These are phyloP conservation scores for Himantopus leucocephalus DNA, from an alignment of 2,113 vertebrate genomes.

Conservation along the genomic window DNA sequence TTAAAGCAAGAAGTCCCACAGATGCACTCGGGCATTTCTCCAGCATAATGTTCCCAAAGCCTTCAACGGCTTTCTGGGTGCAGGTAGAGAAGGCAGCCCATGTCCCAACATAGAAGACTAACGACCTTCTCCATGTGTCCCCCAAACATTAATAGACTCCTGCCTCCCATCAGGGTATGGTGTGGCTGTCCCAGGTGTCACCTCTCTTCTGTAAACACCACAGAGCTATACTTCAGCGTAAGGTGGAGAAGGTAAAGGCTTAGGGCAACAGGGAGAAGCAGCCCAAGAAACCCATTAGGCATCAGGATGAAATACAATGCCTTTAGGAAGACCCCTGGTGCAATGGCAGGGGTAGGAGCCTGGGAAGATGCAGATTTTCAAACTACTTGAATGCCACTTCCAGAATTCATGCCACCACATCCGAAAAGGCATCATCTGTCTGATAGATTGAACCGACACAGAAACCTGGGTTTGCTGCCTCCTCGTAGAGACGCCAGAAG, in stretches of 20 bases:
- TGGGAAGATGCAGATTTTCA: not conserved
- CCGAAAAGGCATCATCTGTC: not conserved
- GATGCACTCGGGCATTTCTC: not conserved
- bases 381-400: not conserved
- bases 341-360: not conserved
- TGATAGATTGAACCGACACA: not conserved
- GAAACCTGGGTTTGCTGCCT: not conserved
- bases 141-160: not conserved
- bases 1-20: not conserved
- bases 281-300: not conserved
- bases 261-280: not conserved
- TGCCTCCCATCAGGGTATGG: not conserved
- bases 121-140: not conserved
- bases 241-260: not conserved
- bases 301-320: not conserved
- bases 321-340: not conserved
- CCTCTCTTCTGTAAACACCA: not conserved
- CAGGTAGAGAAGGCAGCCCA: not conserved
- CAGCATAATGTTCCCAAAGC: not conserved
- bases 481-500: fast-evolving
- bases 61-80: not conserved
- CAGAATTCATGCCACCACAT: not conserved
- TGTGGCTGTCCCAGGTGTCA: not conserved
- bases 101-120: not conserved
- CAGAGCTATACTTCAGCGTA: not conserved